These are phyloP conservation scores for Isaurus tuberculatus DNA, from an alignment of 92 coral and sea anemone genomes.

Conservation along the genomic window DNA sequence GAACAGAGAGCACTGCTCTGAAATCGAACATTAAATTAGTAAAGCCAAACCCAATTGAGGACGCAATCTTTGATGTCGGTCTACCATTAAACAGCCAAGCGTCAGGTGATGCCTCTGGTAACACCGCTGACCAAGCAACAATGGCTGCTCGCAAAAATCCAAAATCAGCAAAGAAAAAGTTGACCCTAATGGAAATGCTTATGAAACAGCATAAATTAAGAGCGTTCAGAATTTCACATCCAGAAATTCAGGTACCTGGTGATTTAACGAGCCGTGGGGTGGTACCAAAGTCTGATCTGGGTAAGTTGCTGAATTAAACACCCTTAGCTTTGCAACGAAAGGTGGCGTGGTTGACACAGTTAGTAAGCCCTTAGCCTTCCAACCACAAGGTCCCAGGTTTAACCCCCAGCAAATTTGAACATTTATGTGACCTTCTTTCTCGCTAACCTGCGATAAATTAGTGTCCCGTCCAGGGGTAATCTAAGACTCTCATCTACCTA, in stretches of 20 bases:
- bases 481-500: too few relatives aligned
- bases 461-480: too few relatives aligned
- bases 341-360: too few relatives aligned
- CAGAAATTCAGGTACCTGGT: conserved; percentile 36
- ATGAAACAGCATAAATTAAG: conserved; percentile 57
- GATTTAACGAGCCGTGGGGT: conserved; percentile 53
- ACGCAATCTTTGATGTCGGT: conserved; percentile 77
- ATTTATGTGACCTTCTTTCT: too few relatives aligned
- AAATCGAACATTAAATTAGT: conserved; percentile 32
- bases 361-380: too few relatives aligned
- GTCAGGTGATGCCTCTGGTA: conserved; percentile 50
- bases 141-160: conserved; percentile 11
- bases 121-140: background rate
- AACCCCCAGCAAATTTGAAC: too few relatives aligned
- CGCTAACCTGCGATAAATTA: too few relatives aligned
- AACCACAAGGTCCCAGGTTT: too few relatives aligned
- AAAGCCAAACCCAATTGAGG: conserved; percentile 62
- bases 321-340: too few relatives aligned
- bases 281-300: conserved; percentile 76
- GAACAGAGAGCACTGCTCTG: conserved; percentile 19
- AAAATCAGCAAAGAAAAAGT: conserved; percentile 45
- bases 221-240: conserved; percentile 49
- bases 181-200: conserved; percentile 70
- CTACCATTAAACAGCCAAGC: conserved; percentile 33
- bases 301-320: conserved; percentile 20